Base-by-base conservation (phyloP, 2,888 invertebrate species). In the Nebria salina region DNA sequence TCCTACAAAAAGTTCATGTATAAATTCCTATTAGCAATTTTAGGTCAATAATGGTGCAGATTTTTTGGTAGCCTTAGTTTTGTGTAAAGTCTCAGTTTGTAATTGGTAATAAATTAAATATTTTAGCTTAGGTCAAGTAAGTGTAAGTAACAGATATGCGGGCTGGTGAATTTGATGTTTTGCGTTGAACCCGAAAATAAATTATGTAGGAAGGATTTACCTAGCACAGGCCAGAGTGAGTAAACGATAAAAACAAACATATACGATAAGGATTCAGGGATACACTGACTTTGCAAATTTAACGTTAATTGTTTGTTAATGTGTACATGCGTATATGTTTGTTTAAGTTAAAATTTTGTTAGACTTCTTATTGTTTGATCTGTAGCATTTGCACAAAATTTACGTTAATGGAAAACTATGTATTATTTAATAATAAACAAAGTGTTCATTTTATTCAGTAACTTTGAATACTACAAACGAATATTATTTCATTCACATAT, bases 221-320 rank as follows among this genome's bases (percentile, higher is more conserved):
- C 34, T 34, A 34, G 34, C 34, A 34, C 34, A 2, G 34, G 8
- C 68, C 70, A 70, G 70, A 70, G 2, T 70, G 25, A 26, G 34
- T 13, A 70, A 25, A 70, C 26, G 70, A 70, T 70, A 70, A 70
- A 70, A 70, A 70, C 70, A 70, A 70, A 70, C 70, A 70, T 70
- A 34, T 26, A 25, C 26, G 20, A 70, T 70, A 70, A 70, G 11
- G 11, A 70, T 70, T 70, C 34, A 2, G 11, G 15, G 70, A 70
- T 34, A 25, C 34, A 26, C 34, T 25, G 26, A 34, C 34, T 25
- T 70, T 70, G 70, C 15, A 70, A n/a, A 70, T 26, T 70, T 68
- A 11, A 15, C 70, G 70, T 70, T 34, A 70, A 70, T 70, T 70
- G 26, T 70, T 70, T 70, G 70, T 25, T 70, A 70, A 25, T 25